Evolutionary conservation across 2,113 vertebrate species (phyloP).

Genomic region (Pholis gunnellus): DNA sequence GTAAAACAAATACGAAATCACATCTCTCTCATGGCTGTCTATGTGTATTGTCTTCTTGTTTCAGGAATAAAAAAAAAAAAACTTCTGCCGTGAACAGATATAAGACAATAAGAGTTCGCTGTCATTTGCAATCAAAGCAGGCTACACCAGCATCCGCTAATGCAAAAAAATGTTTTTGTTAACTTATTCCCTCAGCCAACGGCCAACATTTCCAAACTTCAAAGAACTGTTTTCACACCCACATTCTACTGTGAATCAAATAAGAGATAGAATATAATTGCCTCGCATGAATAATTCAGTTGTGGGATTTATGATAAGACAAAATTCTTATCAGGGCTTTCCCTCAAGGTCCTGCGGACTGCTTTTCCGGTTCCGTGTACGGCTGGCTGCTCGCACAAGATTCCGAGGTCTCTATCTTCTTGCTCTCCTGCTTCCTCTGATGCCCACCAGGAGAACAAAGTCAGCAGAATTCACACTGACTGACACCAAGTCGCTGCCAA

Average conservation of each 20-base stretch:
- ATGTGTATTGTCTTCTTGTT: conserved; percentile 27
- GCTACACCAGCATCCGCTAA: conserved; percentile 39
- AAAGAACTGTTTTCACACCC: conserved; percentile 73
- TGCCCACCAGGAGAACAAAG: conserved; percentile 56
- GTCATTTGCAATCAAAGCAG: conserved; percentile 65
- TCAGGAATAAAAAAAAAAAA: not conserved
- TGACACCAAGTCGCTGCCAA: conserved; percentile 35
- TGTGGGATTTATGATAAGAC: conserved; percentile 71
- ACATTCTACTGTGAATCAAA: conserved; percentile 67
- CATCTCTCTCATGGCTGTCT: conserved; percentile 14
- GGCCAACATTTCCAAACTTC: conserved; percentile 70
- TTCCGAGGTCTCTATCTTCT: conserved; percentile 64
- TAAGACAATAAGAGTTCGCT: conserved; percentile 45
- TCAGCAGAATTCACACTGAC: conserved; percentile 51
- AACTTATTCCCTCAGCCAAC: conserved; percentile 64
- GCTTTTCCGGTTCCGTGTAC: conserved; percentile 43
- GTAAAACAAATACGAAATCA: conserved; percentile 32
- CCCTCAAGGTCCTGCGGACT: conserved; percentile 66
- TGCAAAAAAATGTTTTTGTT: conserved; percentile 59
- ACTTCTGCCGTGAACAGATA: conserved; percentile 7
- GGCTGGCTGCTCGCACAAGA: conserved; percentile 37
- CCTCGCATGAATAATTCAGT: conserved; percentile 74
- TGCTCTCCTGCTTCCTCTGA: conserved; percentile 42
- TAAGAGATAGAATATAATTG: conserved; percentile 73
- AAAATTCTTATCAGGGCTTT: conserved; percentile 69